Percentiles rank a stretch among this genome's conserved stretches.
Evolutionary conservation across 2,888 invertebrate genomes (phyloP).

Genomic region (Polymixis lichenea): DNA sequence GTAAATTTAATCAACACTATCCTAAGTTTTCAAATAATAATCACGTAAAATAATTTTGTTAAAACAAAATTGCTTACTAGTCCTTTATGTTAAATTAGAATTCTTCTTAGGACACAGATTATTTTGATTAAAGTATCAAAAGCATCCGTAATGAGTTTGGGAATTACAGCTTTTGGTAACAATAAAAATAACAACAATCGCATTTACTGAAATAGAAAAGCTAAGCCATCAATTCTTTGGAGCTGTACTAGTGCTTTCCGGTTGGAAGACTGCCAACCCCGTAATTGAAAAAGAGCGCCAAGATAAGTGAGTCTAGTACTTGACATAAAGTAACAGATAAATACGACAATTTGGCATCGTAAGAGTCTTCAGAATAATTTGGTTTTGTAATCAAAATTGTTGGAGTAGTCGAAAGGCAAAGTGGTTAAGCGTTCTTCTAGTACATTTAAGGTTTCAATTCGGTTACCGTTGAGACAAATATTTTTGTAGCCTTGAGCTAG

Average conservation of each 20-base stretch:
- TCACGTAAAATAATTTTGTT: not conserved
- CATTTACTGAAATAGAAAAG: slow-evolving; percentile 34
- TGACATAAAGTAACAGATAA: slow-evolving; percentile 56
- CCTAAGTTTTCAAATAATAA: not conserved
- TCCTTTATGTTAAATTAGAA: not conserved
- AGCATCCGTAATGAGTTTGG: not conserved
- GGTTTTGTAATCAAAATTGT: slow-evolving; percentile 40
- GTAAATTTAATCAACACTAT: too few relatives aligned
- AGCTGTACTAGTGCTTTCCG: slow-evolving; percentile 47
- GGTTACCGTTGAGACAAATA: not conserved
- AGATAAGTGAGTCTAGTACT: slow-evolving; percentile 58
- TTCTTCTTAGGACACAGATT: not conserved
- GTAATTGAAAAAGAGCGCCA: slow-evolving; percentile 66
- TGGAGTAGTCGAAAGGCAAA: slow-evolving; percentile 2
- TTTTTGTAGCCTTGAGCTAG: not conserved
- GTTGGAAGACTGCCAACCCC: slow-evolving; percentile 61
- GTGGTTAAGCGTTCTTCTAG: not conserved
- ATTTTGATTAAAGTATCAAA: not conserved
- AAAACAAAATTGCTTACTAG: not conserved
- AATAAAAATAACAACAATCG: slow-evolving; percentile 38
- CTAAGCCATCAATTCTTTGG: slow-evolving; percentile 54
- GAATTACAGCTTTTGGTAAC: not conserved
- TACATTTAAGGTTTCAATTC: not conserved
- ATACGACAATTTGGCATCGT: slow-evolving; percentile 51
- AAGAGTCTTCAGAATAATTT: slow-evolving; percentile 41